phyloP scores from a whole-genome alignment of 2,888 invertebrate genomes.

The Zygogramma bicolorata region DNA sequence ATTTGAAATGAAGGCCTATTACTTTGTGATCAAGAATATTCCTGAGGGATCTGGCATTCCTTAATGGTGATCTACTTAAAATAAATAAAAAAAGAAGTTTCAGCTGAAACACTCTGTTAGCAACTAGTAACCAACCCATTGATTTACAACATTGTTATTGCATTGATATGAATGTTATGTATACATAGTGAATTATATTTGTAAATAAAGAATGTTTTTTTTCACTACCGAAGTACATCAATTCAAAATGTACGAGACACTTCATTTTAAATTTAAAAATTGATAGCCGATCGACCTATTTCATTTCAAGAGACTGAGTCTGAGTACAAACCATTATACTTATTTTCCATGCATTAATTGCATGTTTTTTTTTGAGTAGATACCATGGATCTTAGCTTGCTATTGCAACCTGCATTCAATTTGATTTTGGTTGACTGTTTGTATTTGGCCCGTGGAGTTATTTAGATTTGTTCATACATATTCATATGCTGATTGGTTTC shows the following conservation, averaged over 20 bases:
- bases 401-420: not conserved
- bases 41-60: not conserved
- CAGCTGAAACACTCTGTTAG: not conserved
- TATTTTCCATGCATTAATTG: not conserved
- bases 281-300: not conserved
- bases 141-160: not conserved
- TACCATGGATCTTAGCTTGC: too few species aligned
- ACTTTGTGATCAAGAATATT: not conserved
- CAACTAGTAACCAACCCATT: not conserved
- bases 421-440: too few species aligned
- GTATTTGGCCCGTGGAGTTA: too few species aligned
- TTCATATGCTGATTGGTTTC: too few species aligned
- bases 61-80: not conserved
- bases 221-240: not conserved
- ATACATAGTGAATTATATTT: not conserved
- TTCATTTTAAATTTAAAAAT: not conserved
- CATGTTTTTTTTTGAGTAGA: too few species aligned
- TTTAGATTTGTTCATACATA: too few species aligned
- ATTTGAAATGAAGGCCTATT: too few species aligned
- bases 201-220: not conserved
- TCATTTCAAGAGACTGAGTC: too few species aligned
- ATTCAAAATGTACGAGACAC: too few species aligned
- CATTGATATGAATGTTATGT: not conserved
- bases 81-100: not conserved
- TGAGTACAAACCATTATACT: not conserved